Evolutionary conservation across 92 coral and sea anemone genomes (phyloP), one percentile per base, ranked within the genome.

Genomic region (Actinostola sp.): DNA sequence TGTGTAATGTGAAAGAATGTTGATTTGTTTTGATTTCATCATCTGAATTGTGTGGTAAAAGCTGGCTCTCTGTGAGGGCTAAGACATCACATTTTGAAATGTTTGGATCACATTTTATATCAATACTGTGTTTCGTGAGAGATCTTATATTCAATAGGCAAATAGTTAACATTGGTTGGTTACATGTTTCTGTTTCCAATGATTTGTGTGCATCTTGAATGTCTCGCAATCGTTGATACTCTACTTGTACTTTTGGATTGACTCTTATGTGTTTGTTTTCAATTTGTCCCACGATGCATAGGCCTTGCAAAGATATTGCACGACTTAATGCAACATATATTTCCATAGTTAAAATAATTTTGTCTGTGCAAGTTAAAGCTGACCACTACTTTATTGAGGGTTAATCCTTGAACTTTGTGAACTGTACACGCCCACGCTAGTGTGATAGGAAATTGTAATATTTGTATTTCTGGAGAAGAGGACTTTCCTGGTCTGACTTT

Each of bases 61-160:
- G 84, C 38, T 85, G 90, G 34, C 85, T 88, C 72, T 88, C 88
- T 63, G 87, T 87, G 20, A 87, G 76, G 26, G 84, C 84, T 41
- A 87, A 19, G 48, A 80, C 59, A 50, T 87, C 92, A 73, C 52
- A 57, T 19, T 69, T 69, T 17, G 53, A 31, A 45, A 83, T 66
- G 28, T 67, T 78, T 30, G 52, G 32, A 73, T 88, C 84, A 68
- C 49, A 35, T 36, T 62, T 78, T 51, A 79, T 70, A 76, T 87
- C 92, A 73, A 67, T 75, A 43, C 88, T 82, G 41, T 82, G 92
- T 50, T 82, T 87, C 25, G 75, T 69, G 43, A 87, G 82, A 28
- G 85, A 87, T 26, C 84, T 73, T 66, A 77, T 76, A 46, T 87
- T 87, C 10, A 82, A 64, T 49, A 39, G 14, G 45, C 7, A 7